Percentiles rank a stretch among this genome's conserved stretches.
These are phyloP conservation scores for Ephestia elutella DNA, from an alignment of 1,140 invertebrate genomes.

Conservation along the genomic window DNA sequence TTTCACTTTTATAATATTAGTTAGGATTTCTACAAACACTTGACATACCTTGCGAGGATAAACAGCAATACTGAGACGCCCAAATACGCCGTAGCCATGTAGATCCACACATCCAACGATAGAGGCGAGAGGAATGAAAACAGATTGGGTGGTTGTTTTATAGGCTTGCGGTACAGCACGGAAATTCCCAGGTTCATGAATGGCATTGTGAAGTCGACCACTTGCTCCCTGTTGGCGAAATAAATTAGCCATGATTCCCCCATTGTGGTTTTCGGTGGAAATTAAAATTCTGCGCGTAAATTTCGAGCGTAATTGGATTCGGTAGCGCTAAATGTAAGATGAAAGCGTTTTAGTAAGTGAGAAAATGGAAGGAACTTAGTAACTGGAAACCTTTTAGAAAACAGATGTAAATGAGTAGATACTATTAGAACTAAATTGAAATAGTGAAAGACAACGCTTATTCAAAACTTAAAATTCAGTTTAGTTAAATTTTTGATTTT, in stretches of 20 bases:
- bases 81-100: constrained; percentile 95
- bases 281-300: background rate
- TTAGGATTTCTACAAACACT: constrained; percentile 7
- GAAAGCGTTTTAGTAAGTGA: background rate
- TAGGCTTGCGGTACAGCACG: constrained; percentile 93
- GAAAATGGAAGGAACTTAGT: background rate
- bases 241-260: background rate
- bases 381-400: background rate
- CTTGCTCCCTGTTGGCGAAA: constrained; percentile 75
- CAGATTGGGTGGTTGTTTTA: constrained; percentile 92
- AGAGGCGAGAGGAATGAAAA: constrained; percentile 96
- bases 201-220: constrained; percentile 96
- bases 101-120: constrained; percentile 96
- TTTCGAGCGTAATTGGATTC: background rate
- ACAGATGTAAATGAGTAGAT: too few relatives aligned
- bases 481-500: too few relatives aligned
- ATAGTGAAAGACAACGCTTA: too few relatives aligned
- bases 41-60: constrained; percentile 88
- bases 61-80: constrained; percentile 95
- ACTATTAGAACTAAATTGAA: too few relatives aligned
- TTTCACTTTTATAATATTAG: too few relatives aligned
- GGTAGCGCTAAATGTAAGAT: background rate
- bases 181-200: constrained; percentile 97
- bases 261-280: background rate
- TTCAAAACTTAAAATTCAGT: too few relatives aligned